Evolutionary conservation across 1,140 invertebrate species (phyloP).

Genomic region (Drosophila repleta): DNA sequence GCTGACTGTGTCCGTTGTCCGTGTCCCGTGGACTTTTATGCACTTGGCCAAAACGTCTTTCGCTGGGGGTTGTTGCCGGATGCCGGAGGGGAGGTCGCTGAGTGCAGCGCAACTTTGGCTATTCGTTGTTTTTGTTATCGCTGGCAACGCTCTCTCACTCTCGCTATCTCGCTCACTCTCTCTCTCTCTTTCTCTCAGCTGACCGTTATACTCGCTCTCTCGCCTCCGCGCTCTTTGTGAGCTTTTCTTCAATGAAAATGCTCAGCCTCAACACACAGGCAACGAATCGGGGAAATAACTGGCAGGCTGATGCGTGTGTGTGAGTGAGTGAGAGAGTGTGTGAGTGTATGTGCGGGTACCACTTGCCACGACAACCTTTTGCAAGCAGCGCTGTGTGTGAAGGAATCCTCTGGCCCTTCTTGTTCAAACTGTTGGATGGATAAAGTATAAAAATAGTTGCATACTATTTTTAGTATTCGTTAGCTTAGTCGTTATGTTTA

Average conservation of each 20-base stretch:
- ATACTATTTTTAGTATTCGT: slow-evolving; percentile 66
- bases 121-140: slow-evolving; percentile 78
- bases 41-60: slow-evolving; percentile 64
- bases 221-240: slow-evolving; percentile 19
- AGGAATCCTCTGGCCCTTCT: slow-evolving; percentile 71
- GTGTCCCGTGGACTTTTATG: slow-evolving; percentile 49
- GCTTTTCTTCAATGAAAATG: slow-evolving; percentile 75
- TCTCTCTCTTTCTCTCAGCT: slow-evolving; percentile 13
- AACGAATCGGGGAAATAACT: slow-evolving; percentile 38
- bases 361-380: slow-evolving; percentile 78
- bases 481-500: slow-evolving; percentile 28
- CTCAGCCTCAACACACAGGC: slow-evolving; percentile 40
- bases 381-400: slow-evolving; percentile 36
- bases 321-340: slow-evolving; percentile 40
- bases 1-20: slow-evolving; percentile 31
- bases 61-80: slow-evolving; percentile 15
- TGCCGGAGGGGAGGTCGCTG: slow-evolving; percentile 25
- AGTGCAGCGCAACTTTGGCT: slow-evolving; percentile 67
- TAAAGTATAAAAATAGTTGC: slow-evolving; percentile 69
- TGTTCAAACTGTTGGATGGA: slow-evolving; percentile 49
- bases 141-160: slow-evolving; percentile 40
- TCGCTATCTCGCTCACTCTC: slow-evolving; percentile 13
- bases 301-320: slow-evolving; percentile 38
- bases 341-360: slow-evolving; percentile 67
- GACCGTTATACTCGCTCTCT: slow-evolving; percentile 18